phyloP scores from a whole-genome alignment of 2,797 vertebrate genomes.

The Gastrophryne carolinensis region DNA sequence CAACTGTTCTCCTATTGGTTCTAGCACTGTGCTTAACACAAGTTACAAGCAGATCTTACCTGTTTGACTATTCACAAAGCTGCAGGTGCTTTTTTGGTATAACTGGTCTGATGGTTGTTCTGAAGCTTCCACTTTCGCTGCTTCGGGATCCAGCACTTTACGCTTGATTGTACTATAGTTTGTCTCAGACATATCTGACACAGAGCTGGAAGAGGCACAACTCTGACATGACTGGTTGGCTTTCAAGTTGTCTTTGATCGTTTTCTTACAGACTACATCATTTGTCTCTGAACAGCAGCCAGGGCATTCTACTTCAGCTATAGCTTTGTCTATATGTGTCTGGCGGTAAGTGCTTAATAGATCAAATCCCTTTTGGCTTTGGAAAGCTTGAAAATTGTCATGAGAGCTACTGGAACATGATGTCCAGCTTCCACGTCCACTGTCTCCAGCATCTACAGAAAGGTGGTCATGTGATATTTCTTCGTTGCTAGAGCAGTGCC shows the following conservation, averaged over 20 bases:
- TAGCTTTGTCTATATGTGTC: constrained; percentile 75
- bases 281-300: constrained; percentile 65
- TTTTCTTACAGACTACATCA: constrained; percentile 61
- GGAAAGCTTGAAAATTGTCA: constrained; percentile 90
- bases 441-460: constrained; percentile 81
- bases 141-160: constrained; percentile 69
- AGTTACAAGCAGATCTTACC: too few species aligned
- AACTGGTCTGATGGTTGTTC: constrained; percentile 67
- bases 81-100: too few species aligned
- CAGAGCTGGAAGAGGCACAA: constrained; percentile 87
- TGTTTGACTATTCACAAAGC: too few species aligned
- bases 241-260: constrained; percentile 70
- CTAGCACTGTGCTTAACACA: too few species aligned
- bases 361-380: constrained; percentile 81
- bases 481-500: constrained; percentile 79
- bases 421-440: constrained; percentile 94
- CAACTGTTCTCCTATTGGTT: too few species aligned
- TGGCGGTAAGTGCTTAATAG: constrained; percentile 75
- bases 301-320: constrained; percentile 77
- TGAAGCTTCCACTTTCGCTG: constrained; percentile 60
- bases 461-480: constrained; percentile 84
- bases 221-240: constrained; percentile 77
- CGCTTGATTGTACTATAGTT: constrained; percentile 87
- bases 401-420: constrained; percentile 95
- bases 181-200: constrained; percentile 84